These are phyloP conservation scores for Fregetta grallaria DNA, from an alignment of 2,113 vertebrate species.

Conservation along the genomic window DNA sequence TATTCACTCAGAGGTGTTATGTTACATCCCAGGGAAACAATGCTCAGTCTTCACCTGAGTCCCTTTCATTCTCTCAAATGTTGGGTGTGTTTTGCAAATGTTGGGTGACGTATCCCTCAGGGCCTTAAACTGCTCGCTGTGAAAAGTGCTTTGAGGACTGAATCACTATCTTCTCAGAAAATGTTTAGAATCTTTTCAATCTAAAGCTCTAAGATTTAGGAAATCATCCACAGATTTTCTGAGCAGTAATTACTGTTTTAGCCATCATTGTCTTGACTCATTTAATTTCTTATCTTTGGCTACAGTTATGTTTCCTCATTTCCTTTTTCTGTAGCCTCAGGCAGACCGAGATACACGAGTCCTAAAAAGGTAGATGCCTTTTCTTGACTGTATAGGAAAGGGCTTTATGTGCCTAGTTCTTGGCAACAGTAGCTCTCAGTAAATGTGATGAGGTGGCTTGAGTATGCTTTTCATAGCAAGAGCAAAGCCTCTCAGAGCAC, in stretches of 20 bases:
- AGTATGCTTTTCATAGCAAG: neutral
- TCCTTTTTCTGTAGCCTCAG: neutral
- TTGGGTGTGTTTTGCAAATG: neutral
- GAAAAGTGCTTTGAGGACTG: neutral
- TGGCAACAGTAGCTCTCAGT: neutral
- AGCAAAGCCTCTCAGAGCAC: neutral
- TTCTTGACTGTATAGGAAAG: neutral
- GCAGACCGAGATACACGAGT: neutral
- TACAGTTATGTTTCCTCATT: neutral
- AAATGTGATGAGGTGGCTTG: neutral
- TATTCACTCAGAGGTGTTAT: neutral
- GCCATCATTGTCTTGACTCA: neutral
- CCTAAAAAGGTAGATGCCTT: neutral
- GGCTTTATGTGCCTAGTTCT: neutral
- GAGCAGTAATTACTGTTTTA: neutral
- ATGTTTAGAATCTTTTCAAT: neutral
- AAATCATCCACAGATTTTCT: neutral
- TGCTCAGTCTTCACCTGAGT: neutral
- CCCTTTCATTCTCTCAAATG: neutral
- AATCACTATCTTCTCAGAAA: neutral
- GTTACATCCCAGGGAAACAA: neutral
- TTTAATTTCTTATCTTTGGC: neutral
- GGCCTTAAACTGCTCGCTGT: neutral
- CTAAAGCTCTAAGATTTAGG: neutral
- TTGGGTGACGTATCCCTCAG: no score